These are phyloP conservation scores for Heterochromis multidens DNA, from an alignment of 2,113 vertebrate species.

Conservation along the genomic window DNA sequence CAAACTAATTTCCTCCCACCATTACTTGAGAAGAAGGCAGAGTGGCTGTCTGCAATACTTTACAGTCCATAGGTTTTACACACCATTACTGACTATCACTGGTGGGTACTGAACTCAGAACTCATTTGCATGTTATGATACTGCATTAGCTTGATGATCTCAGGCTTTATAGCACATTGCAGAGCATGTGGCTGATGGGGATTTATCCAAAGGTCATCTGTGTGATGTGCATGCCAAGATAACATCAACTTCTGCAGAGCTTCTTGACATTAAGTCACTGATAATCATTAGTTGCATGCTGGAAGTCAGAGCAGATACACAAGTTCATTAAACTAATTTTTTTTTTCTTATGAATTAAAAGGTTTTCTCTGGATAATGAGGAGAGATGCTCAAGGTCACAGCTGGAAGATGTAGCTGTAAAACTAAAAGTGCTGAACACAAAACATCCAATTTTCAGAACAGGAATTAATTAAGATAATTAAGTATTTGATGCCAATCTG, in stretches of 20 bases:
- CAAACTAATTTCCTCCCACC: conserved; percentile 16
- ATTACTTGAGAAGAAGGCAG: not conserved
- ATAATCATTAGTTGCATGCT: not conserved
- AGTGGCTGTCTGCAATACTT: not conserved
- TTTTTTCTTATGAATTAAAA: not conserved
- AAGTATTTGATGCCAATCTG: not conserved
- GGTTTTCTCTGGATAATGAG: not conserved
- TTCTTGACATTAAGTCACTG: not conserved
- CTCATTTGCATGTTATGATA: conserved; percentile 48
- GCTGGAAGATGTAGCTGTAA: not conserved
- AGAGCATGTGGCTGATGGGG: conserved; percentile 1
- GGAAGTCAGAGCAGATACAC: not conserved
- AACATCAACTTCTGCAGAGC: not conserved
- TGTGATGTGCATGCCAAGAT: not conserved
- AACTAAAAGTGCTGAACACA: not conserved
- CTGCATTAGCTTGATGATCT: conserved; percentile 18
- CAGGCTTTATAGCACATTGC: not conserved
- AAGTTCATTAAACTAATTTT: not conserved
- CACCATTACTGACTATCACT: conserved; percentile 19
- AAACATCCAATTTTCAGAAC: not conserved
- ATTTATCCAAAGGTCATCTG: conserved; percentile 38
- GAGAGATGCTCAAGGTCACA: not conserved
- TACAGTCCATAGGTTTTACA: conserved; percentile 36
- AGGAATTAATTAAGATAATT: not conserved
- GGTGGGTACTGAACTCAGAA: not conserved